Conservation (phyloP, 2,797 vertebrate genomes). For the Macropus fuliginosus region DNA sequence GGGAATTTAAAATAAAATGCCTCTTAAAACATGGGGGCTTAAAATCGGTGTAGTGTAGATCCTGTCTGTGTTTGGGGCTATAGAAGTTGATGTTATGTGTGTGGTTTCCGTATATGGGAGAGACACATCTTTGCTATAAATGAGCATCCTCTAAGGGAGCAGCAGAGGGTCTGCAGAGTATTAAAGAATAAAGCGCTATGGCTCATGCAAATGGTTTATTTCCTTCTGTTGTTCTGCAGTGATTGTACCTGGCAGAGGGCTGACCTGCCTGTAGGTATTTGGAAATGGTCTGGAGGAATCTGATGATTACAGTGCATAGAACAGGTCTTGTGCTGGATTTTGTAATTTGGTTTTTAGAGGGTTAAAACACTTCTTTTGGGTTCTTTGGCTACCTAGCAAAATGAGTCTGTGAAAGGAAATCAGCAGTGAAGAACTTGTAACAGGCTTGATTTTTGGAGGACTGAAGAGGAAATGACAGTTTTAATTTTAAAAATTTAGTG, state of each 20-base stretch:
- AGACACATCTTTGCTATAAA: conserved; percentile 3
- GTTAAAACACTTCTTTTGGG: conserved; percentile 49
- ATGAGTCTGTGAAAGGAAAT: conserved; percentile 62
- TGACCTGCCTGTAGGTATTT: conserved; percentile 48
- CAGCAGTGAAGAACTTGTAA: conserved; percentile 50
- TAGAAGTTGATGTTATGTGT: conserved; percentile 25
- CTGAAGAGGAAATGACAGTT: conserved; percentile 46
- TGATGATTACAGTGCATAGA: conserved; percentile 36
- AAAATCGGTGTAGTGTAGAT: conserved; percentile 57
- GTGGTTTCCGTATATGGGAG: conserved; percentile 48
- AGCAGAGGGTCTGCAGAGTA: conserved; percentile 47
- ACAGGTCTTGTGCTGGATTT: conserved; percentile 40
- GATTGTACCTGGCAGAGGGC: conserved; percentile 44
- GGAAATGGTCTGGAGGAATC: conserved; percentile 57
- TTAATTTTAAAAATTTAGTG: conserved; percentile 56
- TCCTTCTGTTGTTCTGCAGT: conserved; percentile 51
- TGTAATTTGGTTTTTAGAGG: conserved; percentile 43
- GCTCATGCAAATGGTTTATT: conserved; percentile 1
- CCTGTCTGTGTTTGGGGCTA: conserved; percentile 7
- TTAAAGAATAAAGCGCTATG: conserved; percentile 23
- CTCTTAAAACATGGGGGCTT: conserved; percentile 61
- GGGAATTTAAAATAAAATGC: conserved; percentile 59
- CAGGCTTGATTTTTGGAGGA: conserved; percentile 58
- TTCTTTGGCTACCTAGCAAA: conserved; percentile 64
- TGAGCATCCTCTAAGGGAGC: conserved; percentile 35